Percentiles rank a stretch among this genome's conserved stretches.
Conservation (phyloP, 2,888 invertebrate genomes). For the Patella pellucida region DNA sequence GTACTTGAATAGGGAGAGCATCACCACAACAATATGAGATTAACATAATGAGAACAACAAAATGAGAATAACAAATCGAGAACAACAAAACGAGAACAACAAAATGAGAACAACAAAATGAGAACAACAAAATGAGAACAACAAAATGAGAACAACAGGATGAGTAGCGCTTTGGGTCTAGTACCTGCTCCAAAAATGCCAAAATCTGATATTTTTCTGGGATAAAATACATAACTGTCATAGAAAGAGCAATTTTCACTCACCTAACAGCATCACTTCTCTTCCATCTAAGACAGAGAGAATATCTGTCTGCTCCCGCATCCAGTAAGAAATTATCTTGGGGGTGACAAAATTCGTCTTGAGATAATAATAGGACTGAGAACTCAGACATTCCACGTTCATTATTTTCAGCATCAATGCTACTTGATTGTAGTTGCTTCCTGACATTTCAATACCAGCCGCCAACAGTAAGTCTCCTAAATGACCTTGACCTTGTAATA, state of each 20-base stretch:
- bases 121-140: too few species aligned
- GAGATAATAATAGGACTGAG: neutral
- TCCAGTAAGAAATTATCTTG: neutral
- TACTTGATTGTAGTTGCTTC: neutral
- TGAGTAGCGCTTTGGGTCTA: too few species aligned
- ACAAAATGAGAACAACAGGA: too few species aligned
- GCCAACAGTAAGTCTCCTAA: neutral
- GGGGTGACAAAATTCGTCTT: neutral
- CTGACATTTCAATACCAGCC: neutral
- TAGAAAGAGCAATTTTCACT: neutral
- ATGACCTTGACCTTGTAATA: slow-evolving; percentile 8
- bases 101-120: too few species aligned
- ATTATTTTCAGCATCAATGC: neutral
- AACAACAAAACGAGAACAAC: too few species aligned
- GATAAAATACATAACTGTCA: too few species aligned
- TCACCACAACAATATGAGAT: too few species aligned
- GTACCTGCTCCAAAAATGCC: too few species aligned
- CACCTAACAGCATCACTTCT: neutral
- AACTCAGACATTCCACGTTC: neutral
- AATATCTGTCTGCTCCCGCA: neutral
- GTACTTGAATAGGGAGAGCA: too few species aligned
- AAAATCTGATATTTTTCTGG: too few species aligned
- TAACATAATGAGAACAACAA: too few species aligned
- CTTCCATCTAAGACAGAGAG: neutral
- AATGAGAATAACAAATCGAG: too few species aligned